Percentiles rank a stretch among this genome's conserved stretches.
These are phyloP conservation scores for Callipepla californica DNA, from an alignment of 2,113 vertebrate species.

Conservation along the genomic window DNA sequence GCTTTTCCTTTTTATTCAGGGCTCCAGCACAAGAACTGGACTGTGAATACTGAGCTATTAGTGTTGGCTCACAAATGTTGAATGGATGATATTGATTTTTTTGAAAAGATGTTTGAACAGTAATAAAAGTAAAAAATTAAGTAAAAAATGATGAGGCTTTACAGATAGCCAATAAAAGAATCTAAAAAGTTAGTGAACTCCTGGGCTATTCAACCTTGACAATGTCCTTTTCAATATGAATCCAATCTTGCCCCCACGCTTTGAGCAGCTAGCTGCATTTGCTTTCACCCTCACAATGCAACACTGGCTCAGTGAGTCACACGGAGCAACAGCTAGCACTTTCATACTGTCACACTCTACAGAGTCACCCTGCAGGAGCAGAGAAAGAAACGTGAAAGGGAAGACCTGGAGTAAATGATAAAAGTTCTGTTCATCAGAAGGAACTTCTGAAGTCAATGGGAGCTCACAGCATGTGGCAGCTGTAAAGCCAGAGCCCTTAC, in stretches of 20 bases:
- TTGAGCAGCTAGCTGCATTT: constrained; percentile 2
- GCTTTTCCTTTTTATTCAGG: constrained; percentile 2
- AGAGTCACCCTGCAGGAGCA: background rate
- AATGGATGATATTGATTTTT: constrained; percentile 52
- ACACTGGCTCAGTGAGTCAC: background rate
- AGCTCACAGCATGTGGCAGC: background rate
- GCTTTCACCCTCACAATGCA: constrained; percentile 16
- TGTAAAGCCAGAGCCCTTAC: background rate
- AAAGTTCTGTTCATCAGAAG: constrained; percentile 6
- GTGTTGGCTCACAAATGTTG: constrained; percentile 5
- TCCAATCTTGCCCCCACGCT: background rate
- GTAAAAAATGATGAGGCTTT: constrained; percentile 42
- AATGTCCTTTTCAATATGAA: constrained; percentile 42
- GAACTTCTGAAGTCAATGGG: constrained; percentile 4
- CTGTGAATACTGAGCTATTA: constrained; percentile 22
- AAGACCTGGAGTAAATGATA: background rate
- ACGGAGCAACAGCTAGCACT: background rate
- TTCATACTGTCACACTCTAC: background rate
- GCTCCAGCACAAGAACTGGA: background rate
- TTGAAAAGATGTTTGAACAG: constrained; percentile 23
- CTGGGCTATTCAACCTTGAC: constrained; percentile 40
- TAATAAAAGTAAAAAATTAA: constrained; percentile 50
- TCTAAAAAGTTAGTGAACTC: constrained; percentile 30
- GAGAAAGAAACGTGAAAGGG: background rate
- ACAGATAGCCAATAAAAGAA: constrained; percentile 38